A percentile compares a stretch with the other conserved stretches of the same genome.
phyloP scores from a whole-genome alignment of 2,797 vertebrate genomes.

The Limosa lapponica region DNA sequence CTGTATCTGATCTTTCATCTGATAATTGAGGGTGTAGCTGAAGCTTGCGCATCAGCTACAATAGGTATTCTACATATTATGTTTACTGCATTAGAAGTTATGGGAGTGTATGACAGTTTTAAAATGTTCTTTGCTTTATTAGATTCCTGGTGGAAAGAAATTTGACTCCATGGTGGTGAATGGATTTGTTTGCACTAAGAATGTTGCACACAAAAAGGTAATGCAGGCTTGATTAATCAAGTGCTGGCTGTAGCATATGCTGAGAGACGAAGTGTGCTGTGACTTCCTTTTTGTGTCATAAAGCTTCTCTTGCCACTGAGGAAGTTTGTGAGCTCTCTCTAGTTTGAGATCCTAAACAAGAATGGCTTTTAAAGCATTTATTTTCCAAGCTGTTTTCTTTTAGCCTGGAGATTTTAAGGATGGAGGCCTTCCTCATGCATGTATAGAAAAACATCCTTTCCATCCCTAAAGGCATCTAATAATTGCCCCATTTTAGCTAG shows the following conservation, averaged over 20 bases:
- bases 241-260: not conserved
- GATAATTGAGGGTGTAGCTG: not conserved
- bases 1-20: not conserved
- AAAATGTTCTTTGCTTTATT: conserved; percentile 39
- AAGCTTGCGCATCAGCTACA: not conserved
- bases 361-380: not conserved
- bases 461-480: not conserved
- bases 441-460: not conserved
- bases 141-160: conserved; percentile 98
- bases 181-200: conserved; percentile 97
- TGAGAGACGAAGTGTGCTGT: not conserved
- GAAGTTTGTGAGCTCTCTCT: not conserved
- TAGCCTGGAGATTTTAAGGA: not conserved
- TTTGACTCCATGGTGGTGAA: conserved; percentile 95
- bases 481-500: not conserved
- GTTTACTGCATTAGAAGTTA: not conserved
- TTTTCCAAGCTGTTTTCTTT: not conserved
- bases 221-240: not conserved
- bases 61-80: not conserved
- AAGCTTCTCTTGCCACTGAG: not conserved
- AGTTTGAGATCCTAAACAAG: not conserved
- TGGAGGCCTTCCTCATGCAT: not conserved
- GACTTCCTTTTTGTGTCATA: not conserved
- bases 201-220: conserved; percentile 99
- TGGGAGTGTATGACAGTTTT: not conserved